Base-by-base conservation (phyloP, 2,797 vertebrate genomes). In the Alcedo quadribrachys region DNA sequence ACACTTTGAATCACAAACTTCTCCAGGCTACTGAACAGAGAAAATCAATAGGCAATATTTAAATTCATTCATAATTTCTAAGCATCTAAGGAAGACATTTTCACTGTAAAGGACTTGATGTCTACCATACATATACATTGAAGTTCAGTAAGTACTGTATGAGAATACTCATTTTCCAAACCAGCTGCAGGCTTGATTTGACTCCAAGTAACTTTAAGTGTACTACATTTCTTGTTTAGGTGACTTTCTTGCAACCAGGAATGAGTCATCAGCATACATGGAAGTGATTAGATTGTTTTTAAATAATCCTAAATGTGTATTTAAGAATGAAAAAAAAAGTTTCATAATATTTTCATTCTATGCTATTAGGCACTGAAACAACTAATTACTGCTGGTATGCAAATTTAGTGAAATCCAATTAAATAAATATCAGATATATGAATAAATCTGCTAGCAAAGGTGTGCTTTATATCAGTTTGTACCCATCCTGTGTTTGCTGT, bases 351-450 rank as follows among this genome's bases (percentile, higher is more conserved):
- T 96, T 94, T 93, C 33, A 62, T 15, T 89, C 57, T 70, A 45
- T 74, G 25, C n/a, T 79, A 93, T 93, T 94, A 95, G 61, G 78
- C 95, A 94, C 95, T 71, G 84, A 91, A 96, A 94, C 76, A 94
- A 89, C 48, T 95, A 89, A 96, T 96, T 96, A 96, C 14, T 81
- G 37, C 45, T 90, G 22, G 46, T 87, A 83, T 94, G 74, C 60
- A 96, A 97, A 96, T 96, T 77, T 76, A 73, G 61, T 93, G 81
- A 92, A 96, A 90, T 30, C 21, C 5, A 37, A 96, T 97, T 94
- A 95, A 95, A 92, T 94, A 95, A 91, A 91, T 95, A 95, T 95
- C 69, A 53, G 42, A 92, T 93, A 85, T 87, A 93, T 61, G 43
- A 67, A 93, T 92, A 83, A 91, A 85, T 55, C 66, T 85, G 57